Evolutionary conservation across 2,113 vertebrate species (phyloP).

Genomic region (Urocynchramus pylzowi): DNA sequence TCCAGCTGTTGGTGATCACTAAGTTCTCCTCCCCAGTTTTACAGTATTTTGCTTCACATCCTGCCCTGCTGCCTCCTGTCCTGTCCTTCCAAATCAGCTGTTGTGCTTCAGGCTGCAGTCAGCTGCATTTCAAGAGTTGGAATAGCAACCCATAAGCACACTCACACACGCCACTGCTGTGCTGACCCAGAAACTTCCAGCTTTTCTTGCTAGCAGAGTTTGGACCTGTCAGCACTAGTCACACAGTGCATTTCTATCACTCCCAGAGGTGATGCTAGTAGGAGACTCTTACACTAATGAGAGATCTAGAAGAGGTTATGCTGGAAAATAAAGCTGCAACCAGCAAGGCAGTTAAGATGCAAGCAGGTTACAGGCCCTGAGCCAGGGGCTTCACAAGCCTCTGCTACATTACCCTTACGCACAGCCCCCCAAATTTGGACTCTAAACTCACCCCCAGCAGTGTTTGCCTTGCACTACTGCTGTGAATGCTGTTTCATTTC

Average conservation of each 20-base stretch:
- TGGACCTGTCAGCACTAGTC: neutral
- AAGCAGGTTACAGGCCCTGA: neutral
- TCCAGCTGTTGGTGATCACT: too few relatives aligned
- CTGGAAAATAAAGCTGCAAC: neutral
- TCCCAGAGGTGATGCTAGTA: neutral
- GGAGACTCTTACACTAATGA: neutral
- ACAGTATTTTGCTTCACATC: neutral
- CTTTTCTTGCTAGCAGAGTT: neutral
- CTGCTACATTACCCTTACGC: neutral
- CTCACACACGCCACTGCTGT: rapidly evolving
- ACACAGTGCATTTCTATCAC: neutral
- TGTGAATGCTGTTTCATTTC: neutral
- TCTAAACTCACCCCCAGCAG: neutral
- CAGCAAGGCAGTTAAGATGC: neutral
- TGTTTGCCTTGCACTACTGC: neutral
- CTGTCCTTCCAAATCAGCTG: neutral
- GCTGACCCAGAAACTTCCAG: neutral
- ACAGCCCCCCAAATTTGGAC: neutral
- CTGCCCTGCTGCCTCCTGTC: neutral
- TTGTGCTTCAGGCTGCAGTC: neutral
- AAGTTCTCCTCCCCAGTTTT: neutral
- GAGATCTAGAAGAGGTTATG: neutral
- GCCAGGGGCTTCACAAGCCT: neutral
- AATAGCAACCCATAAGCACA: neutral
- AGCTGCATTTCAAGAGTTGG: neutral